Base-by-base conservation (phyloP, 2,113 vertebrate genomes). In the Leptosomus discolor region DNA sequence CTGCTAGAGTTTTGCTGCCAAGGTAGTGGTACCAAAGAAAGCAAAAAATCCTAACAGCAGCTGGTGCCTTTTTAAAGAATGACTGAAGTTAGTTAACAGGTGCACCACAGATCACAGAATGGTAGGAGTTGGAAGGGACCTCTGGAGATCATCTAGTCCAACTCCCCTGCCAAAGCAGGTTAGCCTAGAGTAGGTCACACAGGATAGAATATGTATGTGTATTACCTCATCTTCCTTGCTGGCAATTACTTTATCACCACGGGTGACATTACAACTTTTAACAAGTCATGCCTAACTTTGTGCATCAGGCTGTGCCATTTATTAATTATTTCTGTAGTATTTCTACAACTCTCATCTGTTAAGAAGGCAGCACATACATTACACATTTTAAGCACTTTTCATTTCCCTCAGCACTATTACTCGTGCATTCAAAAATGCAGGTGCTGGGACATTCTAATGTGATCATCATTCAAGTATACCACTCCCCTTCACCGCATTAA, bases 361-460 rank as follows among this genome's bases (percentile, higher is more conserved):
- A 79, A 71, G 39, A 79, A 71, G 39, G 29, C 51, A 90, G 78
- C 53, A 75, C 39, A 50, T 53, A 16, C 23, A 17, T 84, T 46
- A 54, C 20, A 37, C 24, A 30, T 26, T 75, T 91, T 54, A 73
- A 68, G 36, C 13, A 48, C 43, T 94, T 70, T 68, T 78, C 57
- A 36, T 91, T 75, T 58, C 74, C 81, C 41, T 64, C 65, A 91
- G 91, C 53, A 69, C n/a, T 70, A 85, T 76, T 93, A 90, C 77
- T 88, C 69, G 78, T 24, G 20, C 64, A 70, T 24, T 89, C n/a
- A 96, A 84, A 96, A 96, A 92, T 85, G 89, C 91, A 89, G 76
- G 76, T 92, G 69, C 69, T 82, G 41, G 69, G 80, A 81, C 50
- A 67, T 26, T 65, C 32, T 67, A 77, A 76, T 0, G 0, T n/a